Evolutionary conservation across 2,113 vertebrate species (phyloP), one percentile per base, ranked within the genome.

Genomic region (Macrotus californicus): DNA sequence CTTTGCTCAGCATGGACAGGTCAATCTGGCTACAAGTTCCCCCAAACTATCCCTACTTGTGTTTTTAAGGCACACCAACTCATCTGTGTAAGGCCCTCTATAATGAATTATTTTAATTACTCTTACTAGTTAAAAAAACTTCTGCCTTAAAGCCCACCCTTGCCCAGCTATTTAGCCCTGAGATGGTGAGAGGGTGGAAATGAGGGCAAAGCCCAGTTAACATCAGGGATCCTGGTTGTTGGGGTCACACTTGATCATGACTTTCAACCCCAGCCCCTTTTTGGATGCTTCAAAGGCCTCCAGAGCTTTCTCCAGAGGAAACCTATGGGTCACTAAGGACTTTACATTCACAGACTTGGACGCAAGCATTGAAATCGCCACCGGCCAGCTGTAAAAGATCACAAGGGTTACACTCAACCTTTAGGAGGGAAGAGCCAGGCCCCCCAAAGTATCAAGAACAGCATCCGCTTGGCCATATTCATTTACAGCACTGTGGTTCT

Each of bases 191-290:
- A 84, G 54, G 29, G 75, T 34, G 19, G 1, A 50, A 50, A 80
- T 54, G 64, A 88, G 59, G 54, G 41, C 67, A 0, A 0, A 86
- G 46, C 59, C 83, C 29, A 0, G 0, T 0, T 61, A 34, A 76
- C 14, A 93, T 99, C 97, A 99, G 59, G 99, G 99, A 79, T 97
- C 99, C 96, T 99, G 98, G 97, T 99, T 99, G 0, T 90, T 98
- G 93, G 98, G 98, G 98, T 99, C 99, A 94, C 99, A 99, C 96
- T 99, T 99, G 81, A 99, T 98, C 99, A 99, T 99, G 96, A 99
- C 98, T 98, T 99, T 99, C 86, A 99, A 95, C 43, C 99, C 99
- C 7, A 98, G 26, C 0, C 99, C 99, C 98, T 99, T 99, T 96
- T 87, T 98, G 7, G 99, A 98, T 77, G 98, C 98, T 98, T 99